Evolutionary conservation across 2,888 invertebrate genomes (phyloP).

Genomic region (Acanthoscelides obtectus): DNA sequence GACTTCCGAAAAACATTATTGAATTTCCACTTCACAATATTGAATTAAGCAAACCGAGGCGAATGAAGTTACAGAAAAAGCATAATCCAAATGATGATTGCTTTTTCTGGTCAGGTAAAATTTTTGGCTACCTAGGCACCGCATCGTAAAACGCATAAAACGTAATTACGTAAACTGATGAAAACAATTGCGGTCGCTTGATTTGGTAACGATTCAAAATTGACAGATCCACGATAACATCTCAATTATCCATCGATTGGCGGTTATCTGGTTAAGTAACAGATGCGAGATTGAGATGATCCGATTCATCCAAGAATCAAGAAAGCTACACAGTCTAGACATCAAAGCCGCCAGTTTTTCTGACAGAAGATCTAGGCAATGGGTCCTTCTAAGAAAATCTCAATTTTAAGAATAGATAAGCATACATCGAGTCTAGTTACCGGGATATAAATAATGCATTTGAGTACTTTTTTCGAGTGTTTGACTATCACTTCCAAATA

Average conservation of each 20-base stretch:
- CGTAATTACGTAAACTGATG: background rate
- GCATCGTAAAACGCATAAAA: background rate
- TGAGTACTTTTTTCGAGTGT: too few relatives aligned
- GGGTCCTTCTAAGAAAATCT: too few relatives aligned
- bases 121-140: background rate
- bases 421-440: too few relatives aligned
- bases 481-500: too few relatives aligned
- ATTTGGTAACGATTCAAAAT: background rate
- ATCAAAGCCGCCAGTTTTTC: too few relatives aligned
- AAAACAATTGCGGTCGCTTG: background rate
- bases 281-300: background rate
- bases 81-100: background rate
- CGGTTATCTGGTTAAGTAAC: background rate
- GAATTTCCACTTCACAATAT: background rate
- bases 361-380: too few relatives aligned
- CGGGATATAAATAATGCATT: too few relatives aligned
- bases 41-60: background rate
- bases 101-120: background rate
- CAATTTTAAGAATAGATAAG: too few relatives aligned
- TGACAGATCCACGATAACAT: background rate
- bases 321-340: too few relatives aligned
- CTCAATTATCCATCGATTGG: background rate
- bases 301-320: too few relatives aligned
- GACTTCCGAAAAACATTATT: background rate
- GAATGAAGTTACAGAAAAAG: background rate